Base-by-base conservation (phyloP, 2,113 vertebrate species). In the Alethe castanea region DNA sequence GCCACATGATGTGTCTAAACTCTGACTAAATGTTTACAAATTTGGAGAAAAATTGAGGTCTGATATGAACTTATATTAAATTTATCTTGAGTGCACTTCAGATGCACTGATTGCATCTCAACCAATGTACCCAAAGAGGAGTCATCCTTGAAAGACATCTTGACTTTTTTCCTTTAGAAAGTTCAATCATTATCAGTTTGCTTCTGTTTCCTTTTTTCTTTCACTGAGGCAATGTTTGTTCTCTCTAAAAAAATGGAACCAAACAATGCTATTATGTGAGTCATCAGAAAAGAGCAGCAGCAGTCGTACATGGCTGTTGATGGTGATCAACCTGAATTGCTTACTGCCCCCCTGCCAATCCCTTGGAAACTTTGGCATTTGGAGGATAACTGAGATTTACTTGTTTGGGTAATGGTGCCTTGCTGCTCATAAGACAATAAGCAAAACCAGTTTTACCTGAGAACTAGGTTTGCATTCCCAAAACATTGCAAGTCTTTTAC, bases 281-380 rank as follows among this genome's bases (percentile, higher is more conserved):
- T 96, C 93, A 94, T 74, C 92, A 88, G 77, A 86, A 83, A 88
- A 92, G 82, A 86, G 48, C 60, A 84, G 64, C 52, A 84, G 74
- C 79, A 66, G 47, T 88, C 38, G 12, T 69, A 78, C 47, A 70
- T 31, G 31, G 67, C 18, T 17, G 12, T 29, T 35, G 76, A 71
- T 17, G 44, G 65, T 57, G 72, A 90, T 86, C 72, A 60, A 53
- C 14, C 57, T 78, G 40, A 90, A 90, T 61, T 81, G 50, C 76
- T 62, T 59, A 59, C 42, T 93, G 71, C 8, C 11, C 29, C 38
- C 38, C 20, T 76, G 59, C 35, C 1, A 14, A 83, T 64, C 52
- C 36, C 38, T 54, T 44, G 29, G 35, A 81, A 87, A 79, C n/a
- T 81, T 44, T 42, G 45, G 33, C 69, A 74, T 60, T 64, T 92